Percentiles rank a stretch among this genome's conserved stretches.
Conservation (phyloP, 1,140 invertebrate genomes). For the Rhagoletis pomonella region DNA sequence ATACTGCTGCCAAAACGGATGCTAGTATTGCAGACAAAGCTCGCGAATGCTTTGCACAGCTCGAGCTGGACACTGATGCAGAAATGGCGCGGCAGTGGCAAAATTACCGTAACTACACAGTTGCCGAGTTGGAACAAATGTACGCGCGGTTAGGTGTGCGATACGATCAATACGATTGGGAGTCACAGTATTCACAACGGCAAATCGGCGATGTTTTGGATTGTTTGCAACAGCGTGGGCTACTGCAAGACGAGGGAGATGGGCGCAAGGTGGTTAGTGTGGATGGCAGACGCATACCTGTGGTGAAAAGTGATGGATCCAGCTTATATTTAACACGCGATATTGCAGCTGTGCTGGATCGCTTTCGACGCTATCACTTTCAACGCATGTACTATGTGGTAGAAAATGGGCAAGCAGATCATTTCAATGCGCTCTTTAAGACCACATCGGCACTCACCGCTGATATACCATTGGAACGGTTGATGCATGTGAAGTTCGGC, state of each 20-base stretch:
- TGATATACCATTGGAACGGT: slow-evolving; percentile 78
- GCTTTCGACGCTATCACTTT: slow-evolving; percentile 83
- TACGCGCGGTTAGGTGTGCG: slow-evolving; percentile 88
- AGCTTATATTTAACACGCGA: slow-evolving; percentile 94
- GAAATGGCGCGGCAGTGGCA: slow-evolving; percentile 82
- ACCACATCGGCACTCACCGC: slow-evolving; percentile 77
- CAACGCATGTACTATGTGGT: slow-evolving; percentile 91
- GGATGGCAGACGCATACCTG: slow-evolving; percentile 77
- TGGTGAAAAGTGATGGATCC: slow-evolving; percentile 94
- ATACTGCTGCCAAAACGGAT: slow-evolving; percentile 82
- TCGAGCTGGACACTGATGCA: slow-evolving; percentile 81
- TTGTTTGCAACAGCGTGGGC: slow-evolving; percentile 77
- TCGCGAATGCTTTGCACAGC: slow-evolving; percentile 81
- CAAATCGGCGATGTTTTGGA: slow-evolving; percentile 79
- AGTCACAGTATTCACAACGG: slow-evolving; percentile 87
- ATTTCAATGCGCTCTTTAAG: slow-evolving; percentile 84
- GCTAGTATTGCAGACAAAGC: slow-evolving; percentile 79
- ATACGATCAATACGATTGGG: slow-evolving; percentile 93
- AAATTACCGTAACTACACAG: slow-evolving; percentile 82
- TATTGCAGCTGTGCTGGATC: slow-evolving; percentile 91
- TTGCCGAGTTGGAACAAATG: slow-evolving; percentile 82
- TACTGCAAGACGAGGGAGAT: slow-evolving; percentile 78
- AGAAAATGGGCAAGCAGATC: slow-evolving; percentile 88
- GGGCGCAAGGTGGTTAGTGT: slow-evolving; percentile 79
- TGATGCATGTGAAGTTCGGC: slow-evolving; percentile 93